Evolutionary conservation across 2,797 vertebrate species (phyloP), one percentile per base, ranked within the genome.

Genomic region (Girardinus metallicus): DNA sequence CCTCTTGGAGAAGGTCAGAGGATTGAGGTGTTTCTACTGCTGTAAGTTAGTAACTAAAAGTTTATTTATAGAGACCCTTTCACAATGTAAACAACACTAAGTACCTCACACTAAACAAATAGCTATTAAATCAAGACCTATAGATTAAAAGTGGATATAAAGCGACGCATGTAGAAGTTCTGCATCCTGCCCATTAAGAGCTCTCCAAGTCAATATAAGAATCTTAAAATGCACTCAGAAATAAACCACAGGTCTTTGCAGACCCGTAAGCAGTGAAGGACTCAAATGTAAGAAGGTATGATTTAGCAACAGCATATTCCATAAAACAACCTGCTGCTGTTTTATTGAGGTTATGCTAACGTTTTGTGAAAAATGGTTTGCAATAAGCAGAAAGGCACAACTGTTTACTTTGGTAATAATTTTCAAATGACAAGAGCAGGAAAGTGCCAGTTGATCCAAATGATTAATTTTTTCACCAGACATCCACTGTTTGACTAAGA

Each of bases 1-100:
- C 16, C 41, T 41, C 2, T 9, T 57, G 39, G 13, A 73, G 78
- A 83, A 92, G 86, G 82, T 84, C 83, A 76, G n/a, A 74, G 36
- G 16, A 7, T 15, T 29, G 44, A 39, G 34, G 43, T 68, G 18
- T 39, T 10, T 49, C 13, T 70, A 70, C 66, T 15, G 66, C 23
- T 70, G 39, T 70, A 43, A 70, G 12, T 43, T 68, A 41, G 36
- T 26, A n/a, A 41, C 34, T 41, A 64, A 39, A 68, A 41, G 9
- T 0, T 16, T 68, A 68, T 68, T 68, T 66, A 41, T 36, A 39
- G 64, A 68, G 10, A 70, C n/a, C 9, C 3, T 39, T 23, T 66
- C 18, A 39, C 0, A 11, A 23, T 39, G 39, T 66, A 66, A 66
- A 66, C 21, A 23, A 8, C 34, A 39, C 9, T 21, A 26, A 68